Conservation (phyloP, 2,888 invertebrate genomes). For the Colletes collaris region DNA sequence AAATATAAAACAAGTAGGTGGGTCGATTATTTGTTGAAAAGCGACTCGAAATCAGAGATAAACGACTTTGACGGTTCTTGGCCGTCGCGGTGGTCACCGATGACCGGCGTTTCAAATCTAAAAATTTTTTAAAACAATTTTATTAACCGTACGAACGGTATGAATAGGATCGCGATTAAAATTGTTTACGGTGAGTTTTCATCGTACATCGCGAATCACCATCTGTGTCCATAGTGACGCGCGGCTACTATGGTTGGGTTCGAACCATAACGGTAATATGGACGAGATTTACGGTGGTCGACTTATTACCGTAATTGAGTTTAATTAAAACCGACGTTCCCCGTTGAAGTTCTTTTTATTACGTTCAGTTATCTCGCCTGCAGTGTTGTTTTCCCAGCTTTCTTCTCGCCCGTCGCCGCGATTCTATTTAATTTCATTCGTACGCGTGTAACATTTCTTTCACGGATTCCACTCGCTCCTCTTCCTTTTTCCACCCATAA, state of each 20-base stretch:
- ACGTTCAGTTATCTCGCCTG: conserved; percentile 4
- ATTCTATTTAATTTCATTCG: conserved; percentile 8
- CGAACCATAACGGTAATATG: conserved; percentile 13
- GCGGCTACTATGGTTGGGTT: conserved; percentile 5
- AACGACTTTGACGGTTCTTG: no score
- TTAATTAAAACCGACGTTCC: conserved; percentile 15
- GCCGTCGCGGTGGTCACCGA: no score
- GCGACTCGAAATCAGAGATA: no score
- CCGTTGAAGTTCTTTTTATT: conserved; percentile 19
- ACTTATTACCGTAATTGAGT: conserved; percentile 29
- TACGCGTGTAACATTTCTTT: conserved; percentile 1
- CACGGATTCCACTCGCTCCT: not conserved
- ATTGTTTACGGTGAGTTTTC: no score
- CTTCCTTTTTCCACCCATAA: conserved; percentile 4
- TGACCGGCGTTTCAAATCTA: no score
- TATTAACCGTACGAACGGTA: no score
- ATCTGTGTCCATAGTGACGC: not conserved
- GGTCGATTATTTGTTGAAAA: no score
- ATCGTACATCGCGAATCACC: no score
- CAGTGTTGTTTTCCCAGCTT: not conserved
- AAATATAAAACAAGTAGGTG: no score
- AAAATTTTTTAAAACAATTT: no score
- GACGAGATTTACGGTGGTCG: conserved; percentile 7
- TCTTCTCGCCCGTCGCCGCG: not conserved
- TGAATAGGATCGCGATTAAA: no score